phyloP scores from a whole-genome alignment of 2,888 invertebrate genomes.

The Proisotoma minuta region DNA sequence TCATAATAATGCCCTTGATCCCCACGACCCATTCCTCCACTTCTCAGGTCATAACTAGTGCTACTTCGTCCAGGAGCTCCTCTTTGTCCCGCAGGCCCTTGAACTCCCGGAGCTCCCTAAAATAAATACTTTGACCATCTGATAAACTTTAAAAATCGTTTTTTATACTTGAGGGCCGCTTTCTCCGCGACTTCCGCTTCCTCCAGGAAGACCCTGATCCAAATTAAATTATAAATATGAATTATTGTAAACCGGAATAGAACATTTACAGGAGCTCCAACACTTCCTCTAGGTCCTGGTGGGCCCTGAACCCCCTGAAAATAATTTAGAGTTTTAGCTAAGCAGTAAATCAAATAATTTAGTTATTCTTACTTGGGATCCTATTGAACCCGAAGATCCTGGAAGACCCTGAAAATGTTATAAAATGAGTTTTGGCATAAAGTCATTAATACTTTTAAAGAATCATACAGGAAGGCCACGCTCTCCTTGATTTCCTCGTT shows the following conservation, averaged over 20 bases:
- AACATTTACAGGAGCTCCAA: not conserved
- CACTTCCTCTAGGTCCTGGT: not conserved
- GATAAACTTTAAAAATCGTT: conserved; percentile 2
- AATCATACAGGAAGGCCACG: not conserved
- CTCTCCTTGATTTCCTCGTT: too few species aligned
- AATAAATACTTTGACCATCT: too few species aligned
- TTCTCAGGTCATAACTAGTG: not conserved
- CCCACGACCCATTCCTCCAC: conserved; percentile 20
- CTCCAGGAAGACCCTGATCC: not conserved
- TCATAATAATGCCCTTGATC: conserved; percentile 20
- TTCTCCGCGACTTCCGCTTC: not conserved
- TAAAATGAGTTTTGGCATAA: too few species aligned
- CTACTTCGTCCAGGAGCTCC: conserved; percentile 7
- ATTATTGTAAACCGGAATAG: not conserved
- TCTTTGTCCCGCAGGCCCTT: conserved; percentile 19
- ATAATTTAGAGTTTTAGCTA: not conserved
- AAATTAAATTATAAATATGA: not conserved
- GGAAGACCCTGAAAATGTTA: too few species aligned
- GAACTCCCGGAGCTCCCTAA: conserved; percentile 13
- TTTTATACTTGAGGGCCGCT: not conserved
- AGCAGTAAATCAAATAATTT: not conserved
- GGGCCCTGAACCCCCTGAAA: not conserved
- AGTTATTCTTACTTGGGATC: not conserved
- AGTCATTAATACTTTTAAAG: too few species aligned
- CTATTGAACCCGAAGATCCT: conserved; percentile 11